Percentiles rank a stretch among this genome's conserved stretches.
These are phyloP conservation scores for Mus spretus DNA, from an alignment of 2,797 vertebrate species.

Conservation along the genomic window DNA sequence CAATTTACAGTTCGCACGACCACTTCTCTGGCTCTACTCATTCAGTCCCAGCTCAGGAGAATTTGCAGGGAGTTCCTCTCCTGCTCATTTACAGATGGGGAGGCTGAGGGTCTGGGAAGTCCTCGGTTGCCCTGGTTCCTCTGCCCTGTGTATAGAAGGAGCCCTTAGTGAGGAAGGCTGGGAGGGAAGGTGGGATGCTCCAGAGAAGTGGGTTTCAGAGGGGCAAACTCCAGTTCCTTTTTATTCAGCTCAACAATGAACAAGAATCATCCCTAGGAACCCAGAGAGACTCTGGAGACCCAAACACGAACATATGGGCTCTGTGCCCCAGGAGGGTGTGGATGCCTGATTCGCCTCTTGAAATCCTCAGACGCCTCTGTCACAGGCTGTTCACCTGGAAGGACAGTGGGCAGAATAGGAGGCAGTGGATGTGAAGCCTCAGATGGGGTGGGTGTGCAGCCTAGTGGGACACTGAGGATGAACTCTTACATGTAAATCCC, in stretches of 20 bases:
- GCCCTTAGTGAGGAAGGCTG: neutral
- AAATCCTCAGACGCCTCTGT: neutral
- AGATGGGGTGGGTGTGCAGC: too few relatives aligned
- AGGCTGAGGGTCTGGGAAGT: neutral
- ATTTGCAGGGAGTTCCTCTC: neutral
- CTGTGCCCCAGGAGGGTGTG: rapidly evolving
- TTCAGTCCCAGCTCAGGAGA: neutral
- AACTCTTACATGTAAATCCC: neutral
- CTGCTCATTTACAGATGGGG: neutral
- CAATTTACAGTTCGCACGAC: neutral
- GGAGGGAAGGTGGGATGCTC: neutral
- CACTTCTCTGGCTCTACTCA: neutral
- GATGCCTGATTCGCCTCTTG: rapidly evolving
- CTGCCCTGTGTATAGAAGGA: neutral
- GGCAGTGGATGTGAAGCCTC: rapidly evolving
- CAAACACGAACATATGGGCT: rapidly evolving
- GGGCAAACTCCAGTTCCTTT: neutral
- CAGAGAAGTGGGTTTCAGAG: neutral
- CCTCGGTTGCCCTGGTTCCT: neutral
- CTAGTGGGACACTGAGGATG: rapidly evolving
- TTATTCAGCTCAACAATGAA: neutral
- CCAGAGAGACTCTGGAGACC: rapidly evolving
- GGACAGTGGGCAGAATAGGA: neutral
- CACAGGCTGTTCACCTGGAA: rapidly evolving
- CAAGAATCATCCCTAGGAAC: too few relatives aligned